Base-by-base conservation (phyloP, 2,797 vertebrate species). In the Pipistrellus pygmaeus region DNA sequence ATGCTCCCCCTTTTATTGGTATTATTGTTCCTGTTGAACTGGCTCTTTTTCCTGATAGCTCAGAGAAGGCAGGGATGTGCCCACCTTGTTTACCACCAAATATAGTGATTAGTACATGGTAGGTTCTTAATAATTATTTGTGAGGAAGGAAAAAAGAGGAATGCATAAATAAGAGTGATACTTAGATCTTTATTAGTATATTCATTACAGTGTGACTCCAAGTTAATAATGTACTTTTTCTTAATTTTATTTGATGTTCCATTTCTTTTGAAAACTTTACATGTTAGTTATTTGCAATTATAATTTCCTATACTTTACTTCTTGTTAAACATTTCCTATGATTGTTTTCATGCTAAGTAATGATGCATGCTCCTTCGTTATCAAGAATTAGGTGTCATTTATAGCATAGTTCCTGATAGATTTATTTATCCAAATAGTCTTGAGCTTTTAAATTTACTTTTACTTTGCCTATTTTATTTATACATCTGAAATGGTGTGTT, bases 321-420 rank as follows among this genome's bases (percentile, higher is more conserved):
- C 64, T 77, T 82, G 25, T 35, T 88, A 57, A 93, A 93, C 44
- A 83, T 87, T 57, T 81, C 71, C 8, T 85, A 38, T 87, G 91
- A 91, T 96, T 88, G 81, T 82, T 95, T 95, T 94, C 73, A 90
- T 2, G 12, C 30, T 94, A 93, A 94, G 25, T 38, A 83, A n/a
- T 64, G 32, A 64, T 78, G n/a, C 14, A 66, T 82, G 64, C 90
- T 72, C 57, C 10, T 94, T 91, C 25, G 55, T 85, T 93, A 90
- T 55, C 15, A 73, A 77, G 89, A 94, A 95, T 84, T 92, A 89
- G 81, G 57, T 91, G 20, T 87, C 66, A 93, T 78, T 95, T 95
- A 92, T 94, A 93, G 94, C 20, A 90, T 1, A 91, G 75, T 83
- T 87, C 69, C 46, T 72, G 82, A 95, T 94, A 92, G 30, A 91